phyloP scores from a whole-genome alignment of 2,888 invertebrate genomes.

The Phyto melanocephala region DNA sequence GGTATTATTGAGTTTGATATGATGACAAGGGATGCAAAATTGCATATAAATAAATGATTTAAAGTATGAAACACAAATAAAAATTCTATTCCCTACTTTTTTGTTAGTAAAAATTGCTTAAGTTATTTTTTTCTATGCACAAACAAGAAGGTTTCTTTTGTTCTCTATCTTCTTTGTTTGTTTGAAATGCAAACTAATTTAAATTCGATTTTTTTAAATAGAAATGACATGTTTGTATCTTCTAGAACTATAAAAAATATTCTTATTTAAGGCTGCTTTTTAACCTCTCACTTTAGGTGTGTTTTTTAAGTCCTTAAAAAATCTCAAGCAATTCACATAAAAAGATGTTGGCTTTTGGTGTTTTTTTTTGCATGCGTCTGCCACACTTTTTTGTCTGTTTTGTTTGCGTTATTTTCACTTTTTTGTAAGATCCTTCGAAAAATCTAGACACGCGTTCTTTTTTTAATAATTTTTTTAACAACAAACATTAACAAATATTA shows the following conservation, averaged over 20 bases:
- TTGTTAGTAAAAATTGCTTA: not conserved
- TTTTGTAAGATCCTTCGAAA: constrained; percentile 32
- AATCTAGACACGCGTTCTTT: constrained; percentile 45
- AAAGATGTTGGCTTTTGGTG: constrained; percentile 49
- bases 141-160: constrained; percentile 40
- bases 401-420: not conserved
- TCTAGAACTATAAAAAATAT: not conserved
- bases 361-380: constrained; percentile 54
- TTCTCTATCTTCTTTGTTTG: not conserved
- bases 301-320: not conserved
- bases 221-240: constrained; percentile 47
- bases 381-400: constrained; percentile 57
- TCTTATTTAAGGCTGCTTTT: constrained; percentile 41
- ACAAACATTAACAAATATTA: constrained; percentile 11
- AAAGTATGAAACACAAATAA: constrained; percentile 28
- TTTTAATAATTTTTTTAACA: constrained; percentile 22
- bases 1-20: constrained; percentile 20
- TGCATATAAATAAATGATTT: constrained; percentile 47
- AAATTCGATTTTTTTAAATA: constrained; percentile 44
- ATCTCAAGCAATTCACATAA: constrained; percentile 43
- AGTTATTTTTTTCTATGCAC: constrained; percentile 16
- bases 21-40: constrained; percentile 66
- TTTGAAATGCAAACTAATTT: constrained; percentile 50
- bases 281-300: constrained; percentile 50
- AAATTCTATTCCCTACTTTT: constrained; percentile 26